Conservation (phyloP, 2,113 vertebrate species). For the Rostratula benghalensis region DNA sequence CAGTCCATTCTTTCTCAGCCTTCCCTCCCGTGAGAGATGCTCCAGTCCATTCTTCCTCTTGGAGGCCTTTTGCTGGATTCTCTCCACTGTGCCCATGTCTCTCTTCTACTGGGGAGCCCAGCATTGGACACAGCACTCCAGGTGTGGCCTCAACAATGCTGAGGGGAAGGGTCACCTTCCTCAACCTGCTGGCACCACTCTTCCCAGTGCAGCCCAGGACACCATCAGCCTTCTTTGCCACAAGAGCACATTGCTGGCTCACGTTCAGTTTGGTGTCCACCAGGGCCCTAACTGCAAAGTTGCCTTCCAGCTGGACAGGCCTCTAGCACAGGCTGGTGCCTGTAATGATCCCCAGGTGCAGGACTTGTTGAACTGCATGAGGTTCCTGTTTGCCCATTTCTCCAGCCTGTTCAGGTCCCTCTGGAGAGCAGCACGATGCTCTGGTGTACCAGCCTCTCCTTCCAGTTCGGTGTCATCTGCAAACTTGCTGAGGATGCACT, state of each 20-base stretch:
- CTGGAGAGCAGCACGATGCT: rapidly evolving
- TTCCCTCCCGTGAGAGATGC: not conserved
- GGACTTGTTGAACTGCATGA: not conserved
- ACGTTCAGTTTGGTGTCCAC: not conserved
- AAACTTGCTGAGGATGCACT: not conserved
- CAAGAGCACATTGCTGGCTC: rapidly evolving
- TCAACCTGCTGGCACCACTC: too few relatives aligned
- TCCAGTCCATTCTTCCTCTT: not conserved
- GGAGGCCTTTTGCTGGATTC: not conserved
- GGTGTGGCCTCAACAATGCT: not conserved
- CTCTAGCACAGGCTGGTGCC: not conserved
- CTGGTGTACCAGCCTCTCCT: rapidly evolving
- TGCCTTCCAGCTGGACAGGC: not conserved
- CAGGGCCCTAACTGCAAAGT: not conserved
- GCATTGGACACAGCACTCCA: not conserved
- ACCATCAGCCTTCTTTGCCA: rapidly evolving
- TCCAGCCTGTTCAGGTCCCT: not conserved
- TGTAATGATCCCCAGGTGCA: not conserved
- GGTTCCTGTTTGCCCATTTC: too few relatives aligned
- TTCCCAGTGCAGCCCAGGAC: rapidly evolving
- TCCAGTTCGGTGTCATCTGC: too few relatives aligned
- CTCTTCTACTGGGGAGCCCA: too few relatives aligned
- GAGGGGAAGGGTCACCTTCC: not conserved
- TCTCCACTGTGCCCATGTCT: rapidly evolving
- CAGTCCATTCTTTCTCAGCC: not conserved